These are phyloP conservation scores for Thinocorus orbignyianus DNA, from an alignment of 2,113 vertebrate species.

Conservation along the genomic window DNA sequence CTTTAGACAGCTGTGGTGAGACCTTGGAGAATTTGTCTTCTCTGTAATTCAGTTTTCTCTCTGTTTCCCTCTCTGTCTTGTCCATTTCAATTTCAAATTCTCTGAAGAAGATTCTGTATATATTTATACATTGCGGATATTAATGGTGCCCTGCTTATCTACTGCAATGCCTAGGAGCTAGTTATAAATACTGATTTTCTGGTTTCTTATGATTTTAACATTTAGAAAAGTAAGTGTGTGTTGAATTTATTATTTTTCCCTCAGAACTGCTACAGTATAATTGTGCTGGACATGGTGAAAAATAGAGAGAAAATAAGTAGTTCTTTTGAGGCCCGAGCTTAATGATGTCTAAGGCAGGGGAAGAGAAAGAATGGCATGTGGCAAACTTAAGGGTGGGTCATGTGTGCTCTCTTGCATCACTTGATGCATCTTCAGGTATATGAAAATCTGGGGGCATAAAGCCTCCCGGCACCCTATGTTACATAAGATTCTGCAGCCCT, in stretches of 20 bases:
- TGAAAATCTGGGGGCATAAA: not conserved
- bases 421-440: not conserved
- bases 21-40: not conserved
- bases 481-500: not conserved
- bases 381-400: not conserved
- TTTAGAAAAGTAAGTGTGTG: not conserved
- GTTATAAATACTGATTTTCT: not conserved
- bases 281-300: not conserved
- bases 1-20: not conserved
- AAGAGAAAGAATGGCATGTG: not conserved
- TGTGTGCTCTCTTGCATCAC: not conserved
- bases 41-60: not conserved
- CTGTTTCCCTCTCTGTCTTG: not conserved
- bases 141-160: not conserved
- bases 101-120: not conserved
- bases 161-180: not conserved
- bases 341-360: not conserved
- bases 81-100: not conserved
- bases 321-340: not conserved
- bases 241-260: not conserved
- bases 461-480: not conserved
- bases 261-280: not conserved
- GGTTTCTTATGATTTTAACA: not conserved
- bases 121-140: not conserved
- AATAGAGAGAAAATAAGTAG: not conserved